Conservation (phyloP, 2,797 vertebrate species). For the Enteromius unitaeniatus region DNA sequence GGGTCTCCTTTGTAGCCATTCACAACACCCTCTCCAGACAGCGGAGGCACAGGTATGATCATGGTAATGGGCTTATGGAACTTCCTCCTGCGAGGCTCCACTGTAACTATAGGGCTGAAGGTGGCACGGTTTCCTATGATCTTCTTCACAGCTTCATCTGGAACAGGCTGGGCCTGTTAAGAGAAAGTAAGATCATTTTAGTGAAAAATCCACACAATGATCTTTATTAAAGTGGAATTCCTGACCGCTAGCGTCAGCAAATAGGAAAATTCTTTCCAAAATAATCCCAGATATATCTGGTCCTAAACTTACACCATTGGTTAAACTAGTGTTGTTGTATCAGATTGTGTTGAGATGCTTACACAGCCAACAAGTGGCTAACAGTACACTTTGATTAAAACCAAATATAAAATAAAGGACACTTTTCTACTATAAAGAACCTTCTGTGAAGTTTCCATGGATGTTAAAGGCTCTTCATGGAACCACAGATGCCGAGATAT, state of each 20-base stretch:
- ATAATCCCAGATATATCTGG: background rate
- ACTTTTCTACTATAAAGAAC: background rate
- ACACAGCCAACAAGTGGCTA: background rate
- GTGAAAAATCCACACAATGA: background rate
- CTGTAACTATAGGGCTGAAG: constrained; percentile 98
- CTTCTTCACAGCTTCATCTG: constrained; percentile 93
- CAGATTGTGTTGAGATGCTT: background rate
- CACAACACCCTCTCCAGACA: constrained; percentile 90
- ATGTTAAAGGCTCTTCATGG: background rate
- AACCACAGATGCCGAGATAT: background rate
- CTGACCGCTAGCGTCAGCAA: background rate
- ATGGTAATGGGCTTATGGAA: constrained; percentile 99
- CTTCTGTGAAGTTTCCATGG: background rate
- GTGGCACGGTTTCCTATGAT: constrained; percentile 95
- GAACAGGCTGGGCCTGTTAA: constrained; percentile 91
- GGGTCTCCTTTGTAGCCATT: constrained; percentile 94
- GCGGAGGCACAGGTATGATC: constrained; percentile 95
- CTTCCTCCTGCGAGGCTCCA: constrained; percentile 97
- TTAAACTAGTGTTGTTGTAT: background rate
- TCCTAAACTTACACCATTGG: background rate
- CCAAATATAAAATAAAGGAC: background rate
- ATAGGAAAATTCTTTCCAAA: background rate
- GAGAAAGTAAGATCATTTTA: background rate
- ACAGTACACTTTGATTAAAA: background rate
- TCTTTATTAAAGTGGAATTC: background rate